These are phyloP conservation scores for Edolisoma coerulescens DNA, from an alignment of 2,113 vertebrate genomes.

Conservation along the genomic window DNA sequence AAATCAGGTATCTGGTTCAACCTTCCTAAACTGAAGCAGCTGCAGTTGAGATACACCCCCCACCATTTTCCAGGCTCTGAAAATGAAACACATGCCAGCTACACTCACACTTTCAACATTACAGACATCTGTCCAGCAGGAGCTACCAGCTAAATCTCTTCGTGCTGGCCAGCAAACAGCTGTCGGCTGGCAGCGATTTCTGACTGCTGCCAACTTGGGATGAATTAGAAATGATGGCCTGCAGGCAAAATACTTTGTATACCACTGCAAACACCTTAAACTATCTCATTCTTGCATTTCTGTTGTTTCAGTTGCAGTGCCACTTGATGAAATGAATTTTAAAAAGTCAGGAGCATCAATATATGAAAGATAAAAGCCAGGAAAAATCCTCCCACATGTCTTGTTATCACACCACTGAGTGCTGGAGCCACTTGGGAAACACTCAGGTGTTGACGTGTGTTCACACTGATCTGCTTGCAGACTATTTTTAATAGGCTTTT, in stretches of 20 bases:
- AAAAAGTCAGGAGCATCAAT: conserved; percentile 6
- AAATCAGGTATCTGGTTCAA: neutral
- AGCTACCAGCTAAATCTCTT: conserved; percentile 1
- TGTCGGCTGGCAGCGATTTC: neutral
- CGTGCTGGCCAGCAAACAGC: neutral
- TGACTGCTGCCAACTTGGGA: neutral
- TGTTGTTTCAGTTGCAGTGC: neutral
- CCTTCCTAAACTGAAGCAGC: neutral
- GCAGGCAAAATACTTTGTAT: neutral
- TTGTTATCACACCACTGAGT: conserved; percentile 24
- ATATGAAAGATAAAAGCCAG: conserved; percentile 8
- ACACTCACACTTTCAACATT: neutral
- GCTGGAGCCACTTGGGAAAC: neutral
- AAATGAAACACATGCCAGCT: neutral
- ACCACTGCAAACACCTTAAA: neutral
- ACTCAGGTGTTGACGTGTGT: conserved; percentile 16
- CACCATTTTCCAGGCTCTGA: neutral
- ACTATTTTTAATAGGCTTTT: conserved; percentile 31
- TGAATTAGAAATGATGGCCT: conserved; percentile 28
- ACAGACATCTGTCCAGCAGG: neutral
- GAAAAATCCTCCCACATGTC: conserved; percentile 23
- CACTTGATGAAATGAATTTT: conserved; percentile 47
- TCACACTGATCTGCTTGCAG: conserved; percentile 9
- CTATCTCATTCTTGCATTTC: neutral
- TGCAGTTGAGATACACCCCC: neutral